Evolutionary conservation across 2,797 vertebrate species (phyloP), one percentile per base, ranked within the genome.

Genomic region (Salmo trutta): DNA sequence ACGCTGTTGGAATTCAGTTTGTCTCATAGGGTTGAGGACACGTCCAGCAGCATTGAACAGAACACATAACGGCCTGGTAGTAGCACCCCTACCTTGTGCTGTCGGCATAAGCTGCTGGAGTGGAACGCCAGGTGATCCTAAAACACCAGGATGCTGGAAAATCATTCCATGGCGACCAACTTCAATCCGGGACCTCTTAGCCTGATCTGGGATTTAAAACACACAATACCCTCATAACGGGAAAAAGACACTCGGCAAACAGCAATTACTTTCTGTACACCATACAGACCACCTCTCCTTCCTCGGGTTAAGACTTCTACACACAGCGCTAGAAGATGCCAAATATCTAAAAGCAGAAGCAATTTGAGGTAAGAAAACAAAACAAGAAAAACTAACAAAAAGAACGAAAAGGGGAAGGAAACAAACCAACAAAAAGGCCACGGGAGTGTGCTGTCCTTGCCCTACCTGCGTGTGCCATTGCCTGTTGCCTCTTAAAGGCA

Each of bases 81-180:
- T 93, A 86, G 93, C 92, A 92, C 93, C 94, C 95, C 95, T 98
- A 99, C 98, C 98, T 99, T 99, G 98, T 93, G 95, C 98, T 84
- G 98, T 99, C 79, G 98, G 98, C 98, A 99, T 99, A 93, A 99
- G 96, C 93, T 99, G 98, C 95, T 99, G 98, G 90, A 99, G 97
- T 94, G 98, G 96, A 93, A 99, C 97, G 89, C 94, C 95, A 89
- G 95, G 86, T 90, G 95, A 95, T 95, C 97, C 98, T 93, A 98
- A 96, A 95, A 95, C 96, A 93, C 96, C 97, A 88, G 97, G 97
- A 94, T 97, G 98, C 95, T 99, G 98, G 97, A 99, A 99, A 95
- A 98, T 97, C 94, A 98, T 96, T 94, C 97, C 98, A 95, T 97
- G 98, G 94, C 97, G 97, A 95, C 97, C 96, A 95, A 97, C 97